Percentiles rank a stretch among this genome's conserved stretches.
phyloP scores from a whole-genome alignment of 2,113 vertebrate genomes.

The Shinisaurus crocodilurus region DNA sequence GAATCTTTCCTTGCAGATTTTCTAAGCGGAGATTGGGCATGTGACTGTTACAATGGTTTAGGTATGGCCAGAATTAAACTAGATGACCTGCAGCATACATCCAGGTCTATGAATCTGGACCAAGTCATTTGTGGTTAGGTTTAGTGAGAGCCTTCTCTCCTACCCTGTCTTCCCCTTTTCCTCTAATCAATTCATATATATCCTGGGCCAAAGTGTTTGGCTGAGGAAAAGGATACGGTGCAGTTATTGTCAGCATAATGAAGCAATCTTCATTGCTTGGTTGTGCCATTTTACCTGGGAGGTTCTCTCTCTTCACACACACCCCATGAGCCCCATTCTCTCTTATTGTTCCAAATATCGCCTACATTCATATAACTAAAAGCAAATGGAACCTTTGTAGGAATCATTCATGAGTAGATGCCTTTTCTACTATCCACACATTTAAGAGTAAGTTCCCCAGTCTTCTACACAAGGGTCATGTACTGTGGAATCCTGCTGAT shows the following conservation, averaged over 20 bases:
- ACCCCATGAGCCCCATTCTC: too few species aligned
- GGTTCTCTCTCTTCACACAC: too few species aligned
- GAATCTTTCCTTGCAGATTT: not conserved
- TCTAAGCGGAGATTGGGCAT: not conserved
- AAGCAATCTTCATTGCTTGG: not conserved
- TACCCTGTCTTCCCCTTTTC: accelerated
- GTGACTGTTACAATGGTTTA: not conserved
- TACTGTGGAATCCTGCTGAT: not conserved
- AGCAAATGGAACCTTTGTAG: too few species aligned
- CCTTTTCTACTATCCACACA: not conserved
- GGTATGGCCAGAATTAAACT: not conserved
- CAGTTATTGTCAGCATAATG: not conserved
- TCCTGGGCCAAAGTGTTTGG: not conserved
- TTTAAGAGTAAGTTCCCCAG: not conserved
- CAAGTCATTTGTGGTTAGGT: not conserved
- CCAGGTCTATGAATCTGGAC: not conserved
- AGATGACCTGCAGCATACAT: not conserved
- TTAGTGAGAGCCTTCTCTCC: accelerated
- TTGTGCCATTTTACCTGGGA: not conserved
- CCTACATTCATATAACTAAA: too few species aligned
- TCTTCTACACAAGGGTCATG: not conserved
- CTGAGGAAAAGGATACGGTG: not conserved
- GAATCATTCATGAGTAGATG: too few species aligned
- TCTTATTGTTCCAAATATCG: too few species aligned
- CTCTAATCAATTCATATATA: not conserved